Conservation (phyloP, 2,888 invertebrate genomes). For the Smittia sp. region DNA sequence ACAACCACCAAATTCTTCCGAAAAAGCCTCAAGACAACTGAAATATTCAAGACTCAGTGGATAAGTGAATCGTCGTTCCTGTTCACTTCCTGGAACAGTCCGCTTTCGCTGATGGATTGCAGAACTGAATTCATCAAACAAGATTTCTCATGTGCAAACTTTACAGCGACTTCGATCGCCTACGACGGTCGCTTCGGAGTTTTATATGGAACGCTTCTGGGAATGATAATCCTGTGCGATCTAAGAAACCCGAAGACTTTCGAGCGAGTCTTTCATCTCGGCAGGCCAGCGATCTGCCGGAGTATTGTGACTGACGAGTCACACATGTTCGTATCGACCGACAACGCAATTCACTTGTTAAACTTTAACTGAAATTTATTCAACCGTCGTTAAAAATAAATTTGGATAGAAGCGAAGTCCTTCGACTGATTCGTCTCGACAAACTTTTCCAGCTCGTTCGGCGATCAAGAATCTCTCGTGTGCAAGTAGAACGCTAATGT, state of each 20-base stretch:
- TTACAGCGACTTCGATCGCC: slow-evolving; percentile 25
- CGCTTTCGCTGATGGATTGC: slow-evolving; percentile 22
- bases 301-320: slow-evolving; percentile 9
- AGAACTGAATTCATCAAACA: not conserved
- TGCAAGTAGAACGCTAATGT: slow-evolving; percentile 84
- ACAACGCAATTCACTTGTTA: slow-evolving; percentile 33
- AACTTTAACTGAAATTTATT: slow-evolving; percentile 26
- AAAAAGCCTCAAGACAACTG: not conserved
- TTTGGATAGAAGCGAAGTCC: slow-evolving; percentile 94
- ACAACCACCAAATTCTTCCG: not conserved
- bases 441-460: slow-evolving; percentile 81
- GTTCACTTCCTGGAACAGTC: slow-evolving; percentile 10
- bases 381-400: slow-evolving; percentile 60
- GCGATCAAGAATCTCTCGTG: slow-evolving; percentile 84
- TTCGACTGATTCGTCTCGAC: slow-evolving; percentile 93
- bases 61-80: slow-evolving; percentile 1
- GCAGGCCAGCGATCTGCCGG: slow-evolving; percentile 11
- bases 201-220: slow-evolving; percentile 29
- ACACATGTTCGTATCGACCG: slow-evolving; percentile 27
- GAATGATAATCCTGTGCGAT: slow-evolving; percentile 31
- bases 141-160: slow-evolving; percentile 28
- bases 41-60: slow-evolving; percentile 27
- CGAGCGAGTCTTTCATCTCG: slow-evolving; percentile 36
- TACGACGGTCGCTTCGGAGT: slow-evolving; percentile 31
- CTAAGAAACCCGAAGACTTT: slow-evolving; percentile 12